Evolutionary conservation across 2,888 invertebrate genomes (phyloP), one percentile per base, ranked within the genome.

Genomic region (Tridacna gigas): DNA sequence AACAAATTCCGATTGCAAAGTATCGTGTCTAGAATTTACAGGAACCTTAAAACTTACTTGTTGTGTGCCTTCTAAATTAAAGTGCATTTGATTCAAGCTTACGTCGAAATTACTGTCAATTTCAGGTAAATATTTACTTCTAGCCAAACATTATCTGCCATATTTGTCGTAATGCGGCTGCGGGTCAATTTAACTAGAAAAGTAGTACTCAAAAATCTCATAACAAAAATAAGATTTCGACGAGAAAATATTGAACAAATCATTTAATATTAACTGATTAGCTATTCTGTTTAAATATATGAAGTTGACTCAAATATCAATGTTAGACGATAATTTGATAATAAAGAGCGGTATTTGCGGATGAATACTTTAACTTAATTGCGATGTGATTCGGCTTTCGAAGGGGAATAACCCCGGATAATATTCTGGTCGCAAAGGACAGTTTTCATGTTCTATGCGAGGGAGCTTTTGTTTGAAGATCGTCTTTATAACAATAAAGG

Each of bases 111-210:
- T 71, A 5, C n/a, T 20, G 22, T 20, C 60, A 60, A 74, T 26
- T 26, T 65, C 45, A n/a, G 66, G 28, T 25, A 66, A 66, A 66
- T 67, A 66, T 45, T 77, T 48, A 51, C 47, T 7, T 66, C 48
- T 77, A 11, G 20, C 77, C 67, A 77, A 77, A 77, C 66, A 77
- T 26, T 56, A 77, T 71, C 86, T 77, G 82, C 86, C 86, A 86
- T 86, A 75, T 86, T 86, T 37, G 77, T 78, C 80, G 86, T 86
- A 60, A 79, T 82, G 47, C 26, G 86, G 86, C 79, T 74, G 20
- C 15, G 69, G 69, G 79, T 77, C 77, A 83, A 79, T 79, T 79
- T 69, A 51, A 25, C 47, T 28, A 37, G 61, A 65, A 47, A 83
- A 77, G 74, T 80, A 83, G 83, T 77, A 60, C 83, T 25, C 0